These are phyloP conservation scores for Metalampra italica DNA, from an alignment of 2,888 invertebrate species.

Conservation along the genomic window DNA sequence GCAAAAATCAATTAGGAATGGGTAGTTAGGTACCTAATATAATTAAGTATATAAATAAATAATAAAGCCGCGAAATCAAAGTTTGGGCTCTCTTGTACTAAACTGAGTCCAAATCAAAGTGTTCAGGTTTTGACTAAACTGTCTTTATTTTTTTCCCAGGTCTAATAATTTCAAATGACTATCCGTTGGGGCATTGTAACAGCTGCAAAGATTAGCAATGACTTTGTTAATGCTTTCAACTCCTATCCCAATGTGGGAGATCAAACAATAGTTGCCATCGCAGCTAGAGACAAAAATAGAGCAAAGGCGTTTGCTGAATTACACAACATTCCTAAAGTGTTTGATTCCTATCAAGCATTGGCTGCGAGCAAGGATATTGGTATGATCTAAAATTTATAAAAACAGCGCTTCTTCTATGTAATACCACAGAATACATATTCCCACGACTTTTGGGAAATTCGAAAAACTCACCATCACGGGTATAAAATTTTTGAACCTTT, in stretches of 20 bases:
- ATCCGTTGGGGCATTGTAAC: slow-evolving; percentile 91
- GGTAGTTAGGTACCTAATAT: no score
- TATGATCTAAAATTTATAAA: slow-evolving; percentile 41
- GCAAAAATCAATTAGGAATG: no score
- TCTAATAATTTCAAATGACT: slow-evolving; percentile 46
- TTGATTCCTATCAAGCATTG: slow-evolving; percentile 85
- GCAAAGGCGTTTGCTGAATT: slow-evolving; percentile 86
- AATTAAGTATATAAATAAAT: no score
- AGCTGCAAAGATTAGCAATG: slow-evolving; percentile 89
- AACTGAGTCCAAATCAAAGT: no score
- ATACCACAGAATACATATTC: no score
- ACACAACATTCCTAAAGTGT: slow-evolving; percentile 83
- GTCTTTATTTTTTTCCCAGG: neutral
- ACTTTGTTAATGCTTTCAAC: slow-evolving; percentile 86
- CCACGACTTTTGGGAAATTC: no score
- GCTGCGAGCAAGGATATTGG: slow-evolving; percentile 86
- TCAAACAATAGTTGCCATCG: slow-evolving; percentile 85
- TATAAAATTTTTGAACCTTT: no score
- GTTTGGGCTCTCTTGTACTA: no score
- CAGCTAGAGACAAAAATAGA: slow-evolving; percentile 82
- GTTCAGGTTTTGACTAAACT: no score
- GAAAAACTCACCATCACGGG: no score
- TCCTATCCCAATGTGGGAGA: slow-evolving; percentile 81
- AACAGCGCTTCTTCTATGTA: no score
- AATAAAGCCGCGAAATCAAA: no score